These are phyloP conservation scores for Lycophotia porphyrea DNA, from an alignment of 2,888 invertebrate genomes.

Conservation along the genomic window DNA sequence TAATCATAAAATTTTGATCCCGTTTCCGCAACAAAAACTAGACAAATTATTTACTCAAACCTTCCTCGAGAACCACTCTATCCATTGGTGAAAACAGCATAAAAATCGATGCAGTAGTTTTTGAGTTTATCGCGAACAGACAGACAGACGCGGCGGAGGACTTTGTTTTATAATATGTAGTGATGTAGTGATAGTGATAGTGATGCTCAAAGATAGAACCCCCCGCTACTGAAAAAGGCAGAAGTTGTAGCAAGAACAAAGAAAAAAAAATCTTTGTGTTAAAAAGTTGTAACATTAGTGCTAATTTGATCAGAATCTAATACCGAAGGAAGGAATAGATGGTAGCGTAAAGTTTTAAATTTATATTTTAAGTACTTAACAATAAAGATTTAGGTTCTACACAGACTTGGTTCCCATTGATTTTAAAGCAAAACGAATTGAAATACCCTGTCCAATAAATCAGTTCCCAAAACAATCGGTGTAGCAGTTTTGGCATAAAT, in stretches of 20 bases:
- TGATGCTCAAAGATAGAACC: no score
- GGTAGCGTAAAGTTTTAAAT: neutral
- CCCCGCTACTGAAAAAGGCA: neutral
- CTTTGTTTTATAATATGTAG: no score
- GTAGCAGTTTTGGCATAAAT: constrained; percentile 17
- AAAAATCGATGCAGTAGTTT: no score
- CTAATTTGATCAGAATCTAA: neutral
- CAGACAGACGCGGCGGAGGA: no score
- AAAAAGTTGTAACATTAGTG: neutral
- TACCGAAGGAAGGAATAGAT: neutral
- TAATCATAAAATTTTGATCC: no score
- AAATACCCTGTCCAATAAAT: constrained; percentile 22
- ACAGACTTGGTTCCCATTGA: neutral
- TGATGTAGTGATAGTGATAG: no score
- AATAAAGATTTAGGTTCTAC: no score
- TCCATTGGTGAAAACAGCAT: no score
- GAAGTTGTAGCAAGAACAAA: neutral
- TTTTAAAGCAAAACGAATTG: neutral
- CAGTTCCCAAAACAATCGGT: constrained; percentile 13
- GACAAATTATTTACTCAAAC: no score
- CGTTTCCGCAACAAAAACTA: no score
- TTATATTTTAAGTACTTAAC: neutral
- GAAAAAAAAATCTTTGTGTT: neutral
- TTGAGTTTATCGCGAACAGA: no score
- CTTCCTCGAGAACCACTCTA: no score